phyloP scores from a whole-genome alignment of 2,113 vertebrate genomes.

The Oenanthe oenanthe region DNA sequence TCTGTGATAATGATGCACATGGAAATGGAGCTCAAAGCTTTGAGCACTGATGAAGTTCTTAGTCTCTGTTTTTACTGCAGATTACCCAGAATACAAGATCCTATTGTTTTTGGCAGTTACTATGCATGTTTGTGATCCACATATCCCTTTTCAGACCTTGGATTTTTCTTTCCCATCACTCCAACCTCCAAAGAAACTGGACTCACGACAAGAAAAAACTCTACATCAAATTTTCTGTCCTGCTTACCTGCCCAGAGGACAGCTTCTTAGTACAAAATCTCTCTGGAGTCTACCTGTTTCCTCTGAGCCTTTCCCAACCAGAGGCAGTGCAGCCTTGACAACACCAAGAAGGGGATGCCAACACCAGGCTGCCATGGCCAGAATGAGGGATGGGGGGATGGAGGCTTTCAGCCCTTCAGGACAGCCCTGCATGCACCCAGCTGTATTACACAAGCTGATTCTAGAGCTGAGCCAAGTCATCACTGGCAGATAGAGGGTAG shows the following conservation, averaged over 20 bases:
- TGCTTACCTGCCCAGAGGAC: background rate
- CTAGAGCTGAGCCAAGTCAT: background rate
- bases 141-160: background rate
- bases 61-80: background rate
- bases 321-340: background rate
- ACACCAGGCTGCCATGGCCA: background rate
- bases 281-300: background rate
- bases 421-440: background rate
- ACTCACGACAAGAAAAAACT: background rate
- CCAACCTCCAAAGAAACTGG: background rate
- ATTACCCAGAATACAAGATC: background rate
- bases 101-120: background rate
- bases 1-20: fast-evolving
- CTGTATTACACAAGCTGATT: background rate
- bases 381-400: background rate
- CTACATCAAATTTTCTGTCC: background rate
- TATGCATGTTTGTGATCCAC: background rate
- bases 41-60: background rate
- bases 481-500: conserved; percentile 35
- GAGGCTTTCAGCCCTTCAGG: background rate
- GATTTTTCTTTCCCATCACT: background rate
- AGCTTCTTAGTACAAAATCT: background rate
- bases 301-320: background rate
- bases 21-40: background rate
- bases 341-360: background rate